phyloP scores from a whole-genome alignment of 2,888 invertebrate species.

The Pocota personata region DNA sequence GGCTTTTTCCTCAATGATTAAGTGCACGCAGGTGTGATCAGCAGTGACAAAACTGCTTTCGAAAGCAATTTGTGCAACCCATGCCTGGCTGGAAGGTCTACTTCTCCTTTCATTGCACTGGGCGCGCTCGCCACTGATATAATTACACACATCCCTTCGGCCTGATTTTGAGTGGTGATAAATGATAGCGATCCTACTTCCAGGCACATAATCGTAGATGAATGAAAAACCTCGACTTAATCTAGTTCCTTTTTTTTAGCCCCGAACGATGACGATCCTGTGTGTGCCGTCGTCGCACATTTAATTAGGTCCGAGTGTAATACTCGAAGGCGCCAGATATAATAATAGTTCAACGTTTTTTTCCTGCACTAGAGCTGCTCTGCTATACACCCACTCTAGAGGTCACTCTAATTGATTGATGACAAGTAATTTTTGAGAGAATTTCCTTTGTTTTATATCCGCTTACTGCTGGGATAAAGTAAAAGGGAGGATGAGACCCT shows the following conservation, averaged over 20 bases:
- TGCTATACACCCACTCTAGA: conserved; percentile 56
- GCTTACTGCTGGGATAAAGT: conserved; percentile 13
- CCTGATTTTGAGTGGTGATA: conserved; percentile 72
- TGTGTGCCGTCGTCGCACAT: conserved; percentile 14
- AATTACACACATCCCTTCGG: conserved; percentile 73
- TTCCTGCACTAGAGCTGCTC: conserved; percentile 1
- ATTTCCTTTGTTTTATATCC: conserved; percentile 40
- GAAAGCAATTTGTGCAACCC: conserved; percentile 61
- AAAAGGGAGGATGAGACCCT: conserved; percentile 11
- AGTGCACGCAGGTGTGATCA: conserved; percentile 73
- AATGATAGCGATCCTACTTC: conserved; percentile 64
- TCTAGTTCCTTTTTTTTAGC: conserved; percentile 30
- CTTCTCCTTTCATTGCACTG: not conserved
- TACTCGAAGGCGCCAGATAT: conserved; percentile 63
- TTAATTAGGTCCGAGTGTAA: conserved; percentile 57
- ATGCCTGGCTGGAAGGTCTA: conserved; percentile 37
- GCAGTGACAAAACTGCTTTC: conserved; percentile 73
- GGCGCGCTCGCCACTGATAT: conserved; percentile 37
- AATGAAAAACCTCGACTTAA: conserved; percentile 30
- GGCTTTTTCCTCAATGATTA: conserved; percentile 56
- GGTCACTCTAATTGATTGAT: conserved; percentile 68
- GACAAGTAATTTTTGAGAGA: conserved; percentile 38
- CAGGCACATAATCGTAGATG: conserved; percentile 22
- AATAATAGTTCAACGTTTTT: conserved; percentile 42
- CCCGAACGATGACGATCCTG: conserved; percentile 21